phyloP scores from a whole-genome alignment of 2,113 vertebrate genomes.

The Tinamus guttatus region DNA sequence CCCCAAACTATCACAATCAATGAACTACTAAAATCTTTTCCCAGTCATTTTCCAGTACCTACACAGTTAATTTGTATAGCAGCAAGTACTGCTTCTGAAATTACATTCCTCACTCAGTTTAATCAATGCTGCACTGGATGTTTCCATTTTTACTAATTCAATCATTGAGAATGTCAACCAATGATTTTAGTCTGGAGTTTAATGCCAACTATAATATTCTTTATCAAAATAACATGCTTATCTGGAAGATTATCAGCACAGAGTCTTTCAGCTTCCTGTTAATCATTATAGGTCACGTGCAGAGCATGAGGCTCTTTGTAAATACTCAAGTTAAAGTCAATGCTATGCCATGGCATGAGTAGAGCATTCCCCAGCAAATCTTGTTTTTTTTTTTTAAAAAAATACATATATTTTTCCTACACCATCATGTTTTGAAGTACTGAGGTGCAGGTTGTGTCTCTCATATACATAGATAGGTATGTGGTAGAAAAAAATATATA shows the following conservation, averaged over 20 bases:
- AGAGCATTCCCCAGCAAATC: not conserved
- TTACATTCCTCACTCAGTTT: conserved; percentile 35
- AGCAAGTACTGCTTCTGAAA: conserved; percentile 57
- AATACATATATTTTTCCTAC: not conserved
- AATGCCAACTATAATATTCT: conserved; percentile 47
- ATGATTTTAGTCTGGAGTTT: conserved; percentile 25
- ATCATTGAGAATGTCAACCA: conserved; percentile 55
- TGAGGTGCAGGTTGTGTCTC: not conserved
- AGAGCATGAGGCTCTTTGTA: not conserved
- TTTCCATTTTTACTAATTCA: conserved; percentile 70
- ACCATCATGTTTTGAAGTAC: not conserved
- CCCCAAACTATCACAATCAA: not conserved
- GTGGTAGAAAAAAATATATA: not conserved
- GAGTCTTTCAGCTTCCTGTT: conserved; percentile 38
- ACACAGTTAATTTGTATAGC: conserved; percentile 24
- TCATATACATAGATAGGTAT: not conserved
- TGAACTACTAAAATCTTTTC: not conserved
- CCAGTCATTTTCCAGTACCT: conserved; percentile 24
- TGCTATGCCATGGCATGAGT: not conserved
- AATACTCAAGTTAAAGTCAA: not conserved
- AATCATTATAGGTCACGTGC: conserved; percentile 2
- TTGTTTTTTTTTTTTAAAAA: not conserved
- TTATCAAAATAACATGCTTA: conserved; percentile 51
- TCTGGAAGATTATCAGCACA: conserved; percentile 39
- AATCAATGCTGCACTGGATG: conserved; percentile 50